A percentile compares a stretch with the other conserved stretches of the same genome.
These are phyloP conservation scores for Alexandromys oeconomus DNA, from an alignment of 2,797 vertebrate genomes.

Conservation along the genomic window DNA sequence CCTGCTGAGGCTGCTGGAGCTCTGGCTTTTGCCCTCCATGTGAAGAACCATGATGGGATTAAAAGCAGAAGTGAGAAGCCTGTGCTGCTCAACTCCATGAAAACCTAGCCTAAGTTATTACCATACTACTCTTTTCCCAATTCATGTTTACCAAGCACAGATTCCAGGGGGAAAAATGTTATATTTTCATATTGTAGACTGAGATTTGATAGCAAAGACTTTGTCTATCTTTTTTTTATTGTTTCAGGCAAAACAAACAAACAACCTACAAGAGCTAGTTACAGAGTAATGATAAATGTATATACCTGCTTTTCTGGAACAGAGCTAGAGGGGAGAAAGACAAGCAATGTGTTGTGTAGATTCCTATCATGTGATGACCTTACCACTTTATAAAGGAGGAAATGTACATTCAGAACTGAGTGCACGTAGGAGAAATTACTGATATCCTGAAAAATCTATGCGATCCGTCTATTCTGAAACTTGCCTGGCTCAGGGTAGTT, in stretches of 20 bases:
- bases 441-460: conserved; percentile 73
- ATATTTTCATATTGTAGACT: background rate
- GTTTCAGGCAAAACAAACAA: background rate
- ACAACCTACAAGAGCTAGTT: background rate
- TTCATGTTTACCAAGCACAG: background rate
- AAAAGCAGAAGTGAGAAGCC: background rate
- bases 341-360: conserved; percentile 48
- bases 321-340: background rate
- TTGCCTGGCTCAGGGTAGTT: conserved; percentile 9
- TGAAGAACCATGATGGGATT: background rate
- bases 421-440: conserved; percentile 69
- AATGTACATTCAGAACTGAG: conserved; percentile 76
- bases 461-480: conserved; percentile 60
- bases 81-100: background rate
- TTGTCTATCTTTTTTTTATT: conserved; percentile 30
- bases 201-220: background rate
- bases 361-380: conserved; percentile 70
- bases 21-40: background rate
- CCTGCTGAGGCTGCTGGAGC: background rate
- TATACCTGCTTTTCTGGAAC: background rate
- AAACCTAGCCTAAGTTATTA: background rate
- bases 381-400: conserved; percentile 76
- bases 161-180: background rate
- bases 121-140: background rate
- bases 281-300: background rate